Evolutionary conservation across 53 echinoderm and acorn worm genomes (phyloP), one percentile per base, ranked within the genome.

Genomic region (Luidia sarsii): DNA sequence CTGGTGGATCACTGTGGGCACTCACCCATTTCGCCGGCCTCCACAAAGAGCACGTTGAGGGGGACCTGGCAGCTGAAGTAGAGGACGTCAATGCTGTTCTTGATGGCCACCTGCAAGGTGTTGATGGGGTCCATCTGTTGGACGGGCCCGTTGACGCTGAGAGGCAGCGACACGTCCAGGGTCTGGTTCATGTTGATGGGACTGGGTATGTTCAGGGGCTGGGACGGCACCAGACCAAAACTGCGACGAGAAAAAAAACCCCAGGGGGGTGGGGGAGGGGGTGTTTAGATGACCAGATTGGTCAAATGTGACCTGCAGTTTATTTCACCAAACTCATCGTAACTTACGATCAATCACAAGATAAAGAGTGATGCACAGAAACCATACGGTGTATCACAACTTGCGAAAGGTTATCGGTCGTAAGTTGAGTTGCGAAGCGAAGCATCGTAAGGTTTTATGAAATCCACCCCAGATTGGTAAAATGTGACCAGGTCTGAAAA

Each of bases 11-110:
- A n/a, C n/a, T n/a, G n/a, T n/a, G n/a, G n/a, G n/a, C n/a, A n/a
- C 92, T 86, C 49, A 96, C 97, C 93, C 93, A 93, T 96, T 64
- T 93, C 87, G 3, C 96, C 96, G 70, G 93, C 80, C 53, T 93
- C 92, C 10, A 90, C 67, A 36, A 88, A 93, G 45, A 96, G 73
- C 6, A 85, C 80, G 34, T 89, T 68, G 77, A 91, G 54, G 10
- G 93, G 86, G 30, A 93, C 59, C 48, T 74, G 50, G 51, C 51
- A 8, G 66, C 93, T 91, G 81, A 93, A 93, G 83, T 93, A 93
- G 54, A 96, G 79, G 70, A 96, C 93, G 63, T 96, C 94, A 21
- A 94, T 93, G 75, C 73, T 91, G 85, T 96, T 94, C 54, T 94
- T 91, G 53, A 94, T 59, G 31, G 97, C 93, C 6, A 96, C 91